Percentiles rank a stretch among this genome's conserved stretches.
Conservation (phyloP, 2,113 vertebrate genomes). For the Psittacula cyanocephala region DNA sequence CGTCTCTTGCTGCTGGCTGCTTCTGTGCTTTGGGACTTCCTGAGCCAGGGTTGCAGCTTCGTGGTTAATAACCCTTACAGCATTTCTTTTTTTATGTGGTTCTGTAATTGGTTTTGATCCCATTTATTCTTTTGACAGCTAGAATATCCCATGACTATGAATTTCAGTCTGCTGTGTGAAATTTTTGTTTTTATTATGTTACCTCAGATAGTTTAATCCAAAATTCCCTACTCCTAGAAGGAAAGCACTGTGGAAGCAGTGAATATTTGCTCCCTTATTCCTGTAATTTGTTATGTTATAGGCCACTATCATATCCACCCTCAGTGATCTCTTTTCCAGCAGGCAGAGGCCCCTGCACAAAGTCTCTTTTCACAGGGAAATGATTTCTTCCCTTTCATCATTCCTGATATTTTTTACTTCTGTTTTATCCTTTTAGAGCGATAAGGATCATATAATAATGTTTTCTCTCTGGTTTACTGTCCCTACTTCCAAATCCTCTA, state of each 20-base stretch:
- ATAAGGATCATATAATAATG: background rate
- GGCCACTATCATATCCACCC: background rate
- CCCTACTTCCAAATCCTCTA: background rate
- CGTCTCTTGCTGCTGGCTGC: background rate
- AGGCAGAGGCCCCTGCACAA: background rate
- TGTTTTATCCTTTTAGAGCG: background rate
- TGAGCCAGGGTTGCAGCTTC: background rate
- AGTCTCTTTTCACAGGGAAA: background rate
- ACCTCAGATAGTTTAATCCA: background rate
- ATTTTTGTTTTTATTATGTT: background rate
- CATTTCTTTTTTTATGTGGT: background rate
- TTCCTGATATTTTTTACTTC: background rate
- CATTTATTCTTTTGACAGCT: background rate
- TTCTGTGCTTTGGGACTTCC: constrained; percentile 5
- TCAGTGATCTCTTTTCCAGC: background rate
- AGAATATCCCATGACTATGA: background rate
- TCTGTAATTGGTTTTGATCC: background rate
- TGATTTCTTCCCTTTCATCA: background rate
- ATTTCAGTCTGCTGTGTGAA: background rate
- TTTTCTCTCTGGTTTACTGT: background rate
- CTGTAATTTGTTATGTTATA: background rate
- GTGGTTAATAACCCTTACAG: background rate
- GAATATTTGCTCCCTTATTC: background rate
- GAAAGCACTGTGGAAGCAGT: background rate
- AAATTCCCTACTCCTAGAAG: background rate